Conservation (phyloP, 2,797 vertebrate species). For the Schizopygopsis pylzovi region DNA sequence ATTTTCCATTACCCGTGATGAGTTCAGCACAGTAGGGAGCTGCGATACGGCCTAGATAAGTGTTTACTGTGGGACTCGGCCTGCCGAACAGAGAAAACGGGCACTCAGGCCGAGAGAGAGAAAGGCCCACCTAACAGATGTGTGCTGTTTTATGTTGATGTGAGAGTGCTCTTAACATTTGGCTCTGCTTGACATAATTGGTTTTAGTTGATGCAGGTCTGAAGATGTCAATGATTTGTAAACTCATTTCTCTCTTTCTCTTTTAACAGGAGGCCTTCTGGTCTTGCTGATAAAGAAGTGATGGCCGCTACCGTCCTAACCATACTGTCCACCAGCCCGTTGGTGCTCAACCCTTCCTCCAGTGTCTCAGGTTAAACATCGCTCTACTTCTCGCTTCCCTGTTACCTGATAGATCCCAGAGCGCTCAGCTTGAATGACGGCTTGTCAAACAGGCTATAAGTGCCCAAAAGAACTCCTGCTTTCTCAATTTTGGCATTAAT, state of each 20-base stretch:
- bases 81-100: background rate
- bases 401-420: background rate
- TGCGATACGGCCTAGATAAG: background rate
- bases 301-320: conserved; percentile 92
- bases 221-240: conserved; percentile 11
- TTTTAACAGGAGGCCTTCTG: conserved; percentile 79
- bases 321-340: conserved; percentile 88
- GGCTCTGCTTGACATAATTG: conserved; percentile 23
- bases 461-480: background rate
- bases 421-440: background rate
- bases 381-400: background rate
- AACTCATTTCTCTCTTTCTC: background rate
- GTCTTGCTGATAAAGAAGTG: conserved; percentile 89
- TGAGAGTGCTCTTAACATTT: conserved; percentile 18
- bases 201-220: conserved; percentile 12
- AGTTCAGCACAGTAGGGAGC: conserved; percentile 16
- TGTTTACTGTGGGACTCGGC: background rate
- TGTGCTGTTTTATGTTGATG: conserved; percentile 2
- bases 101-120: background rate
- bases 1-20: conserved; percentile 53
- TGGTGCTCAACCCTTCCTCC: conserved; percentile 80
- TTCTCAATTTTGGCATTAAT: background rate
- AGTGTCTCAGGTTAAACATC: conserved; percentile 68
- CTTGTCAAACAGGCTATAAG: conserved; percentile 6
- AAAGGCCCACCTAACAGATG: conserved; percentile 19